Percentiles rank a stretch among this genome's conserved stretches.
phyloP scores from a whole-genome alignment of 2,888 invertebrate genomes.

The Brachylomia viminalis region DNA sequence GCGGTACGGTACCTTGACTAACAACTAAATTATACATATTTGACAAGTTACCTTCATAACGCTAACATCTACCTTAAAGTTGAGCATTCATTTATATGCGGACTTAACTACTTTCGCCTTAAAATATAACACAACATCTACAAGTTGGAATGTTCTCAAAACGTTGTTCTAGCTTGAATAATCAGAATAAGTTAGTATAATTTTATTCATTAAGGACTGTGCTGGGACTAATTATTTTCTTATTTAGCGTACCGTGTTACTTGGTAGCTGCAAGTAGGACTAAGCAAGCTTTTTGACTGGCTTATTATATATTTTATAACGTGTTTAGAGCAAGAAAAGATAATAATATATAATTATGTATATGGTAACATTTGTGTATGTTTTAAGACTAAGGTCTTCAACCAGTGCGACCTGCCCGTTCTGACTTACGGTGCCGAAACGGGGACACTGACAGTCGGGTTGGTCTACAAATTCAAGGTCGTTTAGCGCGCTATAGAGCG shows the following conservation, averaged over 20 bases:
- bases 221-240: neutral
- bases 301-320: no score
- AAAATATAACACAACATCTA: neutral
- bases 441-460: no score
- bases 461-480: no score
- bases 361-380: no score
- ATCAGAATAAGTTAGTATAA: slow-evolving; percentile 8
- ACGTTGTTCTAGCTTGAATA: neutral
- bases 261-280: neutral
- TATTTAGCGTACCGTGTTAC: neutral
- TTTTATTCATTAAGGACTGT: slow-evolving; percentile 6
- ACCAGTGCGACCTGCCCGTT: no score
- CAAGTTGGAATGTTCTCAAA: slow-evolving; percentile 1
- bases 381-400: no score
- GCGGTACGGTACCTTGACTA: neutral
- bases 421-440: no score
- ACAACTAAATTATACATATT: neutral
- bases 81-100: neutral
- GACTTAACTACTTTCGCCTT: slow-evolving; percentile 2
- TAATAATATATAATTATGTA: no score
- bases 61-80: no score
- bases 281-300: no score
- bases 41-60: neutral
- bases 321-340: no score
- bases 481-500: no score